Base-by-base conservation (phyloP, 2,113 vertebrate genomes). In the Nibea albiflora region DNA sequence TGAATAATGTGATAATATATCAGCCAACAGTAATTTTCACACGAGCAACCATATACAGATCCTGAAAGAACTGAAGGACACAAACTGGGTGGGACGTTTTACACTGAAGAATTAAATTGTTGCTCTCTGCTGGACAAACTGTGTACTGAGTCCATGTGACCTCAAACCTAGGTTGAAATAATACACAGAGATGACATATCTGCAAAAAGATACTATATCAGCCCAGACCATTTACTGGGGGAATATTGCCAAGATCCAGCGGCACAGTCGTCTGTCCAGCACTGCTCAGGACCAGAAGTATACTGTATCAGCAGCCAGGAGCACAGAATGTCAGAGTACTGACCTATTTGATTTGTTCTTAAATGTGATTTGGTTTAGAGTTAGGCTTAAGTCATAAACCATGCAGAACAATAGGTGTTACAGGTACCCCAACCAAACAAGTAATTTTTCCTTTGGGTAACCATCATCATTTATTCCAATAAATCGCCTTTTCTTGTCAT, bases 91-190 rank as follows among this genome's bases (percentile, higher is more conserved):
- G 6, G 46, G 8, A 26, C 20, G 5, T 57, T 3, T 46, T 22
- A 11, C 14, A 19, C 4, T 20, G 17, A 20, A 31, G 6, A 26
- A 6, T 24, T 5, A 26, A 58, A 1, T 46, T 19, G 17, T 17
- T 66, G 39, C 62, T 57, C 52, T 66, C 74, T 76, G 39, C 24
- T 67, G 63, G 63, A 49, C 42, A 47, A 11, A 44, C 52, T 76
- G 0, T 15, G 61, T 54, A 35, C 17, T 20, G 1, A 19, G 14
- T 17, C 1, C 5, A 11, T 22, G 14, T 19, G 35, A 39, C 7
- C 4, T 54, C 19, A 39, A 54, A 69, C 50, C 49, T 9, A 2
- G 7, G 16, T n/a, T 39, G 11, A 35, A 19, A 39, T n/a, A 52
- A 53, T 15, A 28, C 11, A 49, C 16, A 5, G 1, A 12, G 3